Percentiles rank a stretch among this genome's conserved stretches.
Evolutionary conservation across 2,888 invertebrate genomes (phyloP).

Genomic region (Clunio marinus): DNA sequence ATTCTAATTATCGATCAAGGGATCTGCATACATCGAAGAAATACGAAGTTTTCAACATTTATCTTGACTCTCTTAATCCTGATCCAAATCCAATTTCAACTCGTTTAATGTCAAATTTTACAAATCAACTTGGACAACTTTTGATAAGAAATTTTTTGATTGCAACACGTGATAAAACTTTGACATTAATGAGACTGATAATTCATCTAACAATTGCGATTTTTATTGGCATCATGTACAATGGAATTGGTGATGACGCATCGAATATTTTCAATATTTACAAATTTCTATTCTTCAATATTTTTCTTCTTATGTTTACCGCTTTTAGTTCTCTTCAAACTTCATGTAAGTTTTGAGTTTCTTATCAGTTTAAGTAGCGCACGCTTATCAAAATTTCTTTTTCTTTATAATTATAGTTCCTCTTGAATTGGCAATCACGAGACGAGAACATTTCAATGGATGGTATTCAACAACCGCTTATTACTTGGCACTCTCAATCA

Average conservation of each 20-base stretch:
- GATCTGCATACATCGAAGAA: conserved; percentile 52
- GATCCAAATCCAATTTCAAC: background rate
- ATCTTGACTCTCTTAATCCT: background rate
- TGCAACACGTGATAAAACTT: conserved; percentile 60
- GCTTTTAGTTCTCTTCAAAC: conserved; percentile 79
- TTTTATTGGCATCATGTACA: conserved; percentile 72
- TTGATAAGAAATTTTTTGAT: conserved; percentile 57
- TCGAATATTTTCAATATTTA: conserved; percentile 72
- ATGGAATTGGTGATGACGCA: conserved; percentile 73
- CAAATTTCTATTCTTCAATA: conserved; percentile 77
- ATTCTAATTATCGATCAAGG: conserved; percentile 44
- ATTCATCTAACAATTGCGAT: conserved; percentile 73
- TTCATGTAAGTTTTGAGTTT: conserved; percentile 51
- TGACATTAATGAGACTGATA: conserved; percentile 65
- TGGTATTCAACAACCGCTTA: conserved; percentile 85
- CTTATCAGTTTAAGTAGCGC: background rate
- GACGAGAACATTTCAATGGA: conserved; percentile 80
- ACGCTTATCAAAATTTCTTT: too few species aligned
- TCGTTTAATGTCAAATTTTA: background rate
- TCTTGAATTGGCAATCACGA: conserved; percentile 72
- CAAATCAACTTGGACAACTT: conserved; percentile 46
- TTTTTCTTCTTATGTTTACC: conserved; percentile 85
- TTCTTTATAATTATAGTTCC: conserved; percentile 67
- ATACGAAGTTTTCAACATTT: too few species aligned
- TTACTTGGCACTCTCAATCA: conserved; percentile 71